Conservation (phyloP, 2,113 vertebrate genomes). For the Ranitomeya imitator region DNA sequence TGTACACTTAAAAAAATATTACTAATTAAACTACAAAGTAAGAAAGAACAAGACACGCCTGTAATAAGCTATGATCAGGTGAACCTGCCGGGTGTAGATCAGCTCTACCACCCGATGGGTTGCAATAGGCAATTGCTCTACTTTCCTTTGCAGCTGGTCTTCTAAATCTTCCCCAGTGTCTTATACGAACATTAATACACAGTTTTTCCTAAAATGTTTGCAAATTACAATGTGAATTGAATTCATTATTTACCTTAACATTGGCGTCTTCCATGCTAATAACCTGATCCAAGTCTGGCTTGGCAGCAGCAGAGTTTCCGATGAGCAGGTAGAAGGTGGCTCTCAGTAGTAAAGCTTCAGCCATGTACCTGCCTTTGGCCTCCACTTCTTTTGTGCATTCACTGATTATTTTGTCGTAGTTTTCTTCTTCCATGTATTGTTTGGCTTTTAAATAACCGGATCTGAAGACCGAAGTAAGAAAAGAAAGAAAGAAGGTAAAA, state of each 20-base stretch:
- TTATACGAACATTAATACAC: too few species aligned
- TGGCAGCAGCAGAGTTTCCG: slow-evolving; percentile 90
- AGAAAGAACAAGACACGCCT: background rate
- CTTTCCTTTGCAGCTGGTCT: background rate
- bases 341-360: slow-evolving; percentile 91
- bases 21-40: background rate
- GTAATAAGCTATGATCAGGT: background rate
- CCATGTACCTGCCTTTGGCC: slow-evolving; percentile 84
- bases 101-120: background rate
- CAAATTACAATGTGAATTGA: background rate
- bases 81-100: background rate
- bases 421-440: slow-evolving; percentile 99
- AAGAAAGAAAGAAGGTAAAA: background rate
- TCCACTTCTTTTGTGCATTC: slow-evolving; percentile 98
- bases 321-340: slow-evolving; percentile 98
- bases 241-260: slow-evolving; percentile 83
- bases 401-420: slow-evolving; percentile 99
- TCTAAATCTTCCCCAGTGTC: too few species aligned
- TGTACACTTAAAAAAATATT: background rate
- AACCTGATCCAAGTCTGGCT: slow-evolving; percentile 93
- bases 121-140: background rate
- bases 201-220: background rate
- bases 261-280: slow-evolving; percentile 92
- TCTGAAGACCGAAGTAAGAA: slow-evolving; percentile 61
- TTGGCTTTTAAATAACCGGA: slow-evolving; percentile 96